A percentile compares a stretch with the other conserved stretches of the same genome.
phyloP scores from a whole-genome alignment of 2,113 vertebrate species.

The Eulemur rufifrons region DNA sequence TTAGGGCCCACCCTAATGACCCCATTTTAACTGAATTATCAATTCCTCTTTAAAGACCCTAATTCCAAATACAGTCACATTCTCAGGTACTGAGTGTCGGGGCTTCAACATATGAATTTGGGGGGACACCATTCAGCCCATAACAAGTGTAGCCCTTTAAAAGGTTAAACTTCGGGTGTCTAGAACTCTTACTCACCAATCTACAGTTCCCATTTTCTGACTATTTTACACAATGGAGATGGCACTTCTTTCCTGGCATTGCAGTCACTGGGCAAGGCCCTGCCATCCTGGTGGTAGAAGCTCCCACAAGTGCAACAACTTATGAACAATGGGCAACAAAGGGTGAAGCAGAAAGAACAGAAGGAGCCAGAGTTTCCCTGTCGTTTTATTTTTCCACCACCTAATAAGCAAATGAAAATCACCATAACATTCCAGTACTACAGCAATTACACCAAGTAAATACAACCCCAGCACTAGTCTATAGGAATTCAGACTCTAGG shows the following conservation, averaged over 20 bases:
- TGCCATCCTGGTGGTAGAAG: too few species aligned
- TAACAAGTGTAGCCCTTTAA: background rate
- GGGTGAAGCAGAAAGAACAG: background rate
- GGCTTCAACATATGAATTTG: background rate
- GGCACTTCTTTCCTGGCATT: background rate
- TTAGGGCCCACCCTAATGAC: background rate
- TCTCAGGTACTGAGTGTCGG: background rate
- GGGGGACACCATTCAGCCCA: background rate
- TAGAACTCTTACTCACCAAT: background rate
- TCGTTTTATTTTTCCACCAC: background rate
- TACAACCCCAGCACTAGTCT: background rate
- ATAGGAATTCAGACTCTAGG: background rate
- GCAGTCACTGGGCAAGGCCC: background rate
- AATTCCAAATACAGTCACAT: background rate
- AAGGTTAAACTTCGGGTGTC: background rate
- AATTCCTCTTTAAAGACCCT: background rate
- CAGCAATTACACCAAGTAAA: background rate
- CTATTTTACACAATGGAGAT: background rate
- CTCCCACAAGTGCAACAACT: background rate
- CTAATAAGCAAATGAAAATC: background rate
- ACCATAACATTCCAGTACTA: background rate
- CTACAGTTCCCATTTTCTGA: background rate
- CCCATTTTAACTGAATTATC: background rate
- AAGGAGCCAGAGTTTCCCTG: background rate
- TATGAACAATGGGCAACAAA: fast-evolving